Conservation (phyloP, 2,113 vertebrate genomes). For the Corythoichthys intestinalis region DNA sequence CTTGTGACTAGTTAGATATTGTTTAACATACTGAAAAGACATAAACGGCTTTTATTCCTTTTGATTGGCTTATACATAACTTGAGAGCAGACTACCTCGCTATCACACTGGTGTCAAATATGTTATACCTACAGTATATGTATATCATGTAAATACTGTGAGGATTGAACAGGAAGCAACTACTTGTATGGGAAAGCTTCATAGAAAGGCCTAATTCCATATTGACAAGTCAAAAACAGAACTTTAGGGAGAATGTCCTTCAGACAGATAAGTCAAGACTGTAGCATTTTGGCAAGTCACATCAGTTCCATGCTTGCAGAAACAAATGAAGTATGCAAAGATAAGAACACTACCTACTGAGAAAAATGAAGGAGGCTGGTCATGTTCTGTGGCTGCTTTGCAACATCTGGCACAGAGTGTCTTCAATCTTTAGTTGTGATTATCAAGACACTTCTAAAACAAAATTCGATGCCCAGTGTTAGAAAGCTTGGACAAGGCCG, state of each 20-base stretch:
- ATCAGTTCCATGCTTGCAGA: neutral
- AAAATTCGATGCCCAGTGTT: too few species aligned
- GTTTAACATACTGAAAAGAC: too few species aligned
- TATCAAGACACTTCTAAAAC: too few species aligned
- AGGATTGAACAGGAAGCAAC: neutral
- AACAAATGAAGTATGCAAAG: neutral
- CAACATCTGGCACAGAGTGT: neutral
- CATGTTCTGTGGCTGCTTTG: neutral
- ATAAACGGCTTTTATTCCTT: neutral
- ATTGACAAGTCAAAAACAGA: neutral
- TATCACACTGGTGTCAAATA: neutral
- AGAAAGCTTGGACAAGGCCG: too few species aligned
- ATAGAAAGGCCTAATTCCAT: neutral
- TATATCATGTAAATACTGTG: neutral
- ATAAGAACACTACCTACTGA: neutral
- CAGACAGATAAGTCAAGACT: neutral
- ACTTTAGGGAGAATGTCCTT: neutral
- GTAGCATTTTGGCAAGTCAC: conserved; percentile 3
- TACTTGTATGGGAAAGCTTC: neutral
- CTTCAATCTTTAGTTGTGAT: neutral
- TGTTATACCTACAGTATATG: neutral
- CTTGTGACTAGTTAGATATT: neutral
- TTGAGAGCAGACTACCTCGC: neutral
- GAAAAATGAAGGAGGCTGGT: neutral
- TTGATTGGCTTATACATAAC: neutral